phyloP scores from a whole-genome alignment of 2,888 invertebrate species.

The Aspidiotus rigidus region DNA sequence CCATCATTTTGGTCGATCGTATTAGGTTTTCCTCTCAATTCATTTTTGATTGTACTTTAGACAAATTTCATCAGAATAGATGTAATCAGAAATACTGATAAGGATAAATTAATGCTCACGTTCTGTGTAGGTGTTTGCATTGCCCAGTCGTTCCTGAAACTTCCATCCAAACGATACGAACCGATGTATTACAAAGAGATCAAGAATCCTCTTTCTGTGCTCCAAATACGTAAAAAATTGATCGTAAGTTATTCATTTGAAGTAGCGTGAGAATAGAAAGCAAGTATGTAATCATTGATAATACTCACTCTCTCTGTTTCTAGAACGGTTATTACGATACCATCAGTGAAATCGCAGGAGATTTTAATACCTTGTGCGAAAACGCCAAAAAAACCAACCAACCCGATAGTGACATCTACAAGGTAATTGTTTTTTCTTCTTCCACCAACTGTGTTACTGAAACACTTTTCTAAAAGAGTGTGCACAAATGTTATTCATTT shows the following conservation, averaged over 20 bases:
- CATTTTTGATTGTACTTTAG: not conserved
- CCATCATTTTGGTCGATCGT: not conserved
- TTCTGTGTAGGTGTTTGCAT: constrained; percentile 58
- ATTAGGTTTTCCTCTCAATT: too few species aligned
- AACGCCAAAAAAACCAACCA: constrained; percentile 88
- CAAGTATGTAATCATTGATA: too few species aligned
- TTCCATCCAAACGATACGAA: constrained; percentile 83
- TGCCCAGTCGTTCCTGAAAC: constrained; percentile 83
- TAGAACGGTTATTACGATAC: constrained; percentile 69
- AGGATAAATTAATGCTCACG: too few species aligned
- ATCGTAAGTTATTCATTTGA: constrained; percentile 44
- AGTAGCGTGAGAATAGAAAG: not conserved
- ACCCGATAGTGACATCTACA: constrained; percentile 68
- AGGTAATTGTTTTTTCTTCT: constrained; percentile 47
- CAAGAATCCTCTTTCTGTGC: constrained; percentile 86
- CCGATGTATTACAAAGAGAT: constrained; percentile 98
- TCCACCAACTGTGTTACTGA: too few species aligned
- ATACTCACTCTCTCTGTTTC: constrained; percentile 36
- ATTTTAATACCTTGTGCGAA: constrained; percentile 92
- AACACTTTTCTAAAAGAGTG: too few species aligned
- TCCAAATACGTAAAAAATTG: constrained; percentile 80
- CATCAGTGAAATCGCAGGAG: constrained; percentile 79
- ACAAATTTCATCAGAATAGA: too few species aligned
- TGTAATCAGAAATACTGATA: not conserved
- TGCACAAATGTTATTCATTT: too few species aligned